A percentile compares a stretch with the other conserved stretches of the same genome.
These are phyloP conservation scores for Drosophila koepferae DNA, from an alignment of 2,888 invertebrate genomes.

Conservation along the genomic window DNA sequence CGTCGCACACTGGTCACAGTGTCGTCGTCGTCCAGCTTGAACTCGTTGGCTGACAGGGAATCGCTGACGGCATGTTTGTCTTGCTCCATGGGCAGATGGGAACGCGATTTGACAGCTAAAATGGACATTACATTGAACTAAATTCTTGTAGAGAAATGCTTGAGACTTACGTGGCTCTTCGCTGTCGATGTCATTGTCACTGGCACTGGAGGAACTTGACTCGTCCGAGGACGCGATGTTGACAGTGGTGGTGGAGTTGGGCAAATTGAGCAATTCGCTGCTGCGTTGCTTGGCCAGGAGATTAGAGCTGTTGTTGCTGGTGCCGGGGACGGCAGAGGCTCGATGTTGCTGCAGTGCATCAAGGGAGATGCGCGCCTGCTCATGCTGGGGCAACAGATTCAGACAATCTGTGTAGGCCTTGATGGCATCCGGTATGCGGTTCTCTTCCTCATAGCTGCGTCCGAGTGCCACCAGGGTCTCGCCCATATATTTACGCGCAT, in stretches of 20 bases:
- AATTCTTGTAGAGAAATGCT: not conserved
- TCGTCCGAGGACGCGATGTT: conserved; percentile 58
- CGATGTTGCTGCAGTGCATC: conserved; percentile 90
- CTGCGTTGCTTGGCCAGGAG: conserved; percentile 14
- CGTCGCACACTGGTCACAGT: conserved; percentile 95
- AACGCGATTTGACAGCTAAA: conserved; percentile 85
- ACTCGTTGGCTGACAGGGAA: conserved; percentile 58
- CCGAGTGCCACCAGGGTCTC: conserved; percentile 96
- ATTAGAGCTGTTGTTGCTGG: conserved; percentile 1
- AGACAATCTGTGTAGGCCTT: conserved; percentile 94
- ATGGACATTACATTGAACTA: conserved; percentile 34
- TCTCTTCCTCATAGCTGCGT: conserved; percentile 94
- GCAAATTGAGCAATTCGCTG: conserved; percentile 30
- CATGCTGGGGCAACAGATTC: conserved; percentile 93
- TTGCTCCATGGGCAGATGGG: conserved; percentile 86
- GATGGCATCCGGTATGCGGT: conserved; percentile 93
- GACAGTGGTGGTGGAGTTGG: conserved; percentile 3
- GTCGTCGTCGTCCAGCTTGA: conserved; percentile 89
- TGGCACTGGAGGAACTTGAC: conserved; percentile 59
- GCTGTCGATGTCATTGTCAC: conserved; percentile 43
- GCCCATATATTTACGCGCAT: conserved; percentile 97
- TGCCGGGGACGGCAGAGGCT: conserved; percentile 10
- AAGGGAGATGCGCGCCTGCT: conserved; percentile 93
- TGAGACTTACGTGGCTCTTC: conserved; percentile 63
- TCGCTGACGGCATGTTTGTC: conserved; percentile 60